Conservation (phyloP, 35 echinoderm and acorn worm species). For the Lytechinus pictus region DNA sequence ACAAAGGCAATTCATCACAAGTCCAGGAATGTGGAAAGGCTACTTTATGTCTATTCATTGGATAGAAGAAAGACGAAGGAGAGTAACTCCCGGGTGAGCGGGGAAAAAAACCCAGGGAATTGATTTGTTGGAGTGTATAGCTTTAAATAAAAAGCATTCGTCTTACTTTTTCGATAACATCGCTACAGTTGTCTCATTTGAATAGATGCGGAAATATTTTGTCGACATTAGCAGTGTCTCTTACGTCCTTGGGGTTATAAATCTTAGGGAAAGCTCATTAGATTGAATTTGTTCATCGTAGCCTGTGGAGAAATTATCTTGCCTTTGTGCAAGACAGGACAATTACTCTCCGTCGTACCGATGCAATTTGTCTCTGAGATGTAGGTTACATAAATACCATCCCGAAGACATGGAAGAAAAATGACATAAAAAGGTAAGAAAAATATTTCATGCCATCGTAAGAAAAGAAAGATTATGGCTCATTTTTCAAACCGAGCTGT, state of each 20-base stretch:
- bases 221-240: neutral
- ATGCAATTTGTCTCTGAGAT: neutral
- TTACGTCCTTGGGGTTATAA: neutral
- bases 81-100: neutral
- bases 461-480: neutral
- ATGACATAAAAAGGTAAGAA: neutral
- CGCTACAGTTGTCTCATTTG: neutral
- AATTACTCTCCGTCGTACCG: neutral
- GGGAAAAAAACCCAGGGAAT: neutral
- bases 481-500: neutral
- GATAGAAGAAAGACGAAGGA: neutral
- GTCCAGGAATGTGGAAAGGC: neutral
- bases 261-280: neutral
- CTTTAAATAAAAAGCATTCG: neutral
- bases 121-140: neutral
- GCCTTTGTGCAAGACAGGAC: neutral
- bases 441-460: neutral
- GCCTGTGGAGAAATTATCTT: neutral
- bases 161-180: neutral
- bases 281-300: neutral
- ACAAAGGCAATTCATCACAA: neutral
- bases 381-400: neutral
- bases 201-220: conserved; percentile 14
- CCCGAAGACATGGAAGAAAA: neutral
- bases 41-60: neutral